These are phyloP conservation scores for Peromyscus melanophrys DNA, from an alignment of 2,797 vertebrate species.

Conservation along the genomic window DNA sequence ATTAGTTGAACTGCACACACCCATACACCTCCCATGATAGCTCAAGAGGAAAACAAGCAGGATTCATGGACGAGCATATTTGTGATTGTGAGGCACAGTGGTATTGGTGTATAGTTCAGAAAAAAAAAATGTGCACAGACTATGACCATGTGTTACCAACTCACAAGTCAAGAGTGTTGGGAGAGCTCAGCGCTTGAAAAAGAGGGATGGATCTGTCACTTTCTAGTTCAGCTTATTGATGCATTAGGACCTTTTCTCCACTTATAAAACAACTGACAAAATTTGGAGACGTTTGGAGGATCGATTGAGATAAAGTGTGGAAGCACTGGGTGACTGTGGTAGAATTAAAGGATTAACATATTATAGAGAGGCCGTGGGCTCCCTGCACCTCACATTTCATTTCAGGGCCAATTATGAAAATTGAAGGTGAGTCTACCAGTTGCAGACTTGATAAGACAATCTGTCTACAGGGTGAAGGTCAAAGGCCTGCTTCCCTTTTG, in stretches of 20 bases:
- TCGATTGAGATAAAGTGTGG: slow-evolving; percentile 9
- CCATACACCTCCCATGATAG: neutral
- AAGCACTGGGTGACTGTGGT: neutral
- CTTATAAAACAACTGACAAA: slow-evolving; percentile 27
- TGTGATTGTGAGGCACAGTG: neutral
- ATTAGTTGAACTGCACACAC: neutral
- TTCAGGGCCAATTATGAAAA: slow-evolving; percentile 13
- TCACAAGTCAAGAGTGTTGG: neutral
- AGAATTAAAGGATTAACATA: slow-evolving; percentile 44
- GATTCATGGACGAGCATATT: neutral
- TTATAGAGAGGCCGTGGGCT: neutral
- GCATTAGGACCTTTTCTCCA: neutral
- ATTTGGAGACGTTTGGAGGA: slow-evolving; percentile 21
- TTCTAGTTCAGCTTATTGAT: slow-evolving; percentile 20
- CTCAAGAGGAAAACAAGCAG: neutral
- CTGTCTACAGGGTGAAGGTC: neutral
- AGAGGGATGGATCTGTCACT: neutral
- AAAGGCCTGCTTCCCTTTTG: neutral
- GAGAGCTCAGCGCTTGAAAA: neutral
- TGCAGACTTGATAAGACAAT: neutral
- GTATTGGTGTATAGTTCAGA: neutral
- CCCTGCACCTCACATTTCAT: neutral
- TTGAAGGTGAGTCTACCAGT: neutral
- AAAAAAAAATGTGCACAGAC: neutral
- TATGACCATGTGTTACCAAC: neutral